A percentile compares a stretch with the other conserved stretches of the same genome.
These are phyloP conservation scores for Natrix natrix DNA, from an alignment of 2,797 vertebrate genomes.

Conservation along the genomic window DNA sequence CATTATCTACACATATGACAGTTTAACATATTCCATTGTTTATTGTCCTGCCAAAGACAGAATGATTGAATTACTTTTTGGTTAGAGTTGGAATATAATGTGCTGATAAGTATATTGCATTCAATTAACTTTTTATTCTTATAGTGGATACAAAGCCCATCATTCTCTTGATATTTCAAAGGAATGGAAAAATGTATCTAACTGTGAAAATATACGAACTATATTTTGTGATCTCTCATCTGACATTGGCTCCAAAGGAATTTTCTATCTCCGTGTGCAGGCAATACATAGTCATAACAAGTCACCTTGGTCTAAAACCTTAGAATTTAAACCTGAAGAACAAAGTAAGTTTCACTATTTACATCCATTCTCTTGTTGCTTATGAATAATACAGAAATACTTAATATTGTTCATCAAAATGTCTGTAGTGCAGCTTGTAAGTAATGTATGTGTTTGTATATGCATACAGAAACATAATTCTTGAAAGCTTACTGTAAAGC, in stretches of 20 bases:
- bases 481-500: background rate
- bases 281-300: conserved; percentile 42
- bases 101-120: background rate
- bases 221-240: conserved; percentile 56
- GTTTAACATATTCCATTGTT: background rate
- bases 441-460: background rate
- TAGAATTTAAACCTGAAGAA: conserved; percentile 44
- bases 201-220: conserved; percentile 50
- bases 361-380: background rate
- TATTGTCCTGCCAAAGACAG: background rate
- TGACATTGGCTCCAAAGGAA: fast-evolving
- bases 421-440: background rate
- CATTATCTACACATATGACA: background rate
- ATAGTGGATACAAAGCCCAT: conserved; percentile 46
- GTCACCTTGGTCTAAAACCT: conserved; percentile 62
- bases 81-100: background rate
- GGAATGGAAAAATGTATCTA: conserved; percentile 51
- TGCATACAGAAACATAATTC: background rate
- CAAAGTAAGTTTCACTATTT: conserved; percentile 52
- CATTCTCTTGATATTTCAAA: background rate
- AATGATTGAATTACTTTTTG: background rate
- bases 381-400: background rate
- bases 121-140: conserved; percentile 14
- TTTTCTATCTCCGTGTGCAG: conserved; percentile 56
- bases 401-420: background rate